phyloP scores from a whole-genome alignment of 2,888 invertebrate genomes.

The Scaptomyza reducta region DNA sequence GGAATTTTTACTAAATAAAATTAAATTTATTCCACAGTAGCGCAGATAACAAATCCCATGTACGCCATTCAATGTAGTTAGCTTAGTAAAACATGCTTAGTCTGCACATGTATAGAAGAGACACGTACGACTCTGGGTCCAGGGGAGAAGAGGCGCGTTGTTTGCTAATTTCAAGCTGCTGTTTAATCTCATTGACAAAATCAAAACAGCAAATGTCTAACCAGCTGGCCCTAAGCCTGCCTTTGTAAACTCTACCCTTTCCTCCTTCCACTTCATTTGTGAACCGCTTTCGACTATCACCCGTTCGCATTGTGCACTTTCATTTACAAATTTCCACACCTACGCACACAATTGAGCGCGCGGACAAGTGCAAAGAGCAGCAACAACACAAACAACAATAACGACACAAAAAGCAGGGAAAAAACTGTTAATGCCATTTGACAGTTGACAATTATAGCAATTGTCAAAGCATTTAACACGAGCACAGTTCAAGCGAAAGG shows the following conservation, averaged over 20 bases:
- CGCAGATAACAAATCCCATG: too few species aligned
- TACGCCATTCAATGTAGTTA: not conserved
- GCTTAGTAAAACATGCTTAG: too few species aligned
- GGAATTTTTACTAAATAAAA: too few species aligned
- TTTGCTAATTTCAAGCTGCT: conserved; percentile 47
- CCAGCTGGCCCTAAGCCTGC: conserved; percentile 56
- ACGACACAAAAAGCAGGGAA: conserved; percentile 6
- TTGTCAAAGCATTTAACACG: conserved; percentile 80
- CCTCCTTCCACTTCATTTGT: not conserved
- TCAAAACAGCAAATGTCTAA: conserved; percentile 64
- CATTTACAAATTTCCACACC: conserved; percentile 70
- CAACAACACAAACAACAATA: conserved; percentile 35
- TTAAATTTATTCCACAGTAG: too few species aligned
- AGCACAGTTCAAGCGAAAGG: conserved; percentile 34
- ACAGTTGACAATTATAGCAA: conserved; percentile 81
- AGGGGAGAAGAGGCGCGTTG: conserved; percentile 20
- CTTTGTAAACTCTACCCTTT: conserved; percentile 10
- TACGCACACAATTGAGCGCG: conserved; percentile 74
- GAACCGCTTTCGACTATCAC: conserved; percentile 1
- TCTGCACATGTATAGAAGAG: not conserved
- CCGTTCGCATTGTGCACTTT: conserved; percentile 36
- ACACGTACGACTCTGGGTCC: not conserved
- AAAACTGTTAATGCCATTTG: conserved; percentile 80
- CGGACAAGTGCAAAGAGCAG: conserved; percentile 67
- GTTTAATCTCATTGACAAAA: conserved; percentile 61